Evolutionary conservation across 2,888 invertebrate genomes (phyloP), one percentile per base, ranked within the genome.

Genomic region (Lampropteryx suffumata): DNA sequence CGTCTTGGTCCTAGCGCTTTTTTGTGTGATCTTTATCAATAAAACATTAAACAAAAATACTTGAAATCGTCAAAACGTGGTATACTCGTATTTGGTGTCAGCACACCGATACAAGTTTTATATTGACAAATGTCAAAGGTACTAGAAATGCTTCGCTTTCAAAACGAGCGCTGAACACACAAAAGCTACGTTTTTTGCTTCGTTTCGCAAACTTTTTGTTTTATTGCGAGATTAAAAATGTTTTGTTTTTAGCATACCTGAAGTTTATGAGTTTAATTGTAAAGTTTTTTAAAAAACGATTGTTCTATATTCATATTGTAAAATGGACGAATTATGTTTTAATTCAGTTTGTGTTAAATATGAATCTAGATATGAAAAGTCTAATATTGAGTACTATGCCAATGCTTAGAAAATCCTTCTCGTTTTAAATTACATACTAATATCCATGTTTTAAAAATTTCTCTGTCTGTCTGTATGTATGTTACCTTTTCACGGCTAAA

Each of bases 111-210:
- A 17, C 7, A 8, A 8, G 11, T 17, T 14, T 3, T 9, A 29
- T 35, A 41, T 48, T 48, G 48, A 41, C 48, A 48, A 48, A 48
- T 40, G 34, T 47, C 47, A 47, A 28, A 47, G 40, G 47, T 24
- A 34, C 40, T 40, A 34, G 4, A 40, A 47, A 33, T 34, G 28
- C 34, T 47, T 34, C 8, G 28, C 35, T 29, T 26, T 29, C 3
- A 34, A 48, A 48, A 24, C 17, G 46, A 12, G 17, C 24, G 11
- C 33, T 27, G 10, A 35, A 30, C 8, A 29, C 13, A 47, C 39
- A 47, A 47, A 47, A 42, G 21, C 24, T n/a, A 5, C 7, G 6
- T 40, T 47, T 42, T 27, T 10, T 17, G 32, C 36, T 37, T 24
- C 6, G 3, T 24, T 7, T 24, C 7, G 3, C 7, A 24, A 24